Evolutionary conservation across 1,140 invertebrate genomes (phyloP).

Genomic region (Proctacanthus coquilletti): DNA sequence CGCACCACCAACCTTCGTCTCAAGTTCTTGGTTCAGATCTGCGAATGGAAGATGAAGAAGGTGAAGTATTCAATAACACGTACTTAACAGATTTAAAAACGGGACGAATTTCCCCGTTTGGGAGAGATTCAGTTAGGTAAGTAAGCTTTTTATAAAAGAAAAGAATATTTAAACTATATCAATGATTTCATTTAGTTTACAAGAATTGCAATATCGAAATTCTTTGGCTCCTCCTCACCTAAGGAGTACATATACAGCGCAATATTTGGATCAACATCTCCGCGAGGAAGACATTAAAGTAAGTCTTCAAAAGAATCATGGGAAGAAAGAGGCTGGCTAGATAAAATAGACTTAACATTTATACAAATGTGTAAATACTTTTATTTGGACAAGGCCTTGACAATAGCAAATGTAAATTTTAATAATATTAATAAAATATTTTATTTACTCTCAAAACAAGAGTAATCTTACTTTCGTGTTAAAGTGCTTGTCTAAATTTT

Average conservation of each 20-base stretch:
- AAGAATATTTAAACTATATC: constrained; percentile 2
- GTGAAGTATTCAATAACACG: constrained; percentile 62
- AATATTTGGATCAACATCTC: constrained; percentile 55
- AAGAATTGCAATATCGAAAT: constrained; percentile 66
- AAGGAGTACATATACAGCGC: constrained; percentile 71
- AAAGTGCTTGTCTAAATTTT: too few relatives aligned
- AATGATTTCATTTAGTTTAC: constrained; percentile 10
- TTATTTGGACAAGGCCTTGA: too few relatives aligned
- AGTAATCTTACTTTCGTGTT: too few relatives aligned
- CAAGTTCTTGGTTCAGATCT: constrained; percentile 32
- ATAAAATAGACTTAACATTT: too few relatives aligned
- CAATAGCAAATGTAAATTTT: too few relatives aligned
- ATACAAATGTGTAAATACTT: too few relatives aligned
- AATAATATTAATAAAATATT: too few relatives aligned
- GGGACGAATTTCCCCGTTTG: constrained; percentile 12
- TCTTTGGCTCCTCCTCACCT: constrained; percentile 74
- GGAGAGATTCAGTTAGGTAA: constrained; percentile 1
- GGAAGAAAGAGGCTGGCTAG: too few relatives aligned
- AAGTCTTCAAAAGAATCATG: too few relatives aligned
- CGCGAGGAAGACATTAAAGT: constrained; percentile 66
- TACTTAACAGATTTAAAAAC: constrained; percentile 49
- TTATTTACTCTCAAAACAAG: too few relatives aligned
- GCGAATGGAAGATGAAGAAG: constrained; percentile 66
- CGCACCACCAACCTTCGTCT: constrained; percentile 3
- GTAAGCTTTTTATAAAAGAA: not conserved